Conservation (phyloP, 1,140 invertebrate genomes). For the Prorops nasuta region DNA sequence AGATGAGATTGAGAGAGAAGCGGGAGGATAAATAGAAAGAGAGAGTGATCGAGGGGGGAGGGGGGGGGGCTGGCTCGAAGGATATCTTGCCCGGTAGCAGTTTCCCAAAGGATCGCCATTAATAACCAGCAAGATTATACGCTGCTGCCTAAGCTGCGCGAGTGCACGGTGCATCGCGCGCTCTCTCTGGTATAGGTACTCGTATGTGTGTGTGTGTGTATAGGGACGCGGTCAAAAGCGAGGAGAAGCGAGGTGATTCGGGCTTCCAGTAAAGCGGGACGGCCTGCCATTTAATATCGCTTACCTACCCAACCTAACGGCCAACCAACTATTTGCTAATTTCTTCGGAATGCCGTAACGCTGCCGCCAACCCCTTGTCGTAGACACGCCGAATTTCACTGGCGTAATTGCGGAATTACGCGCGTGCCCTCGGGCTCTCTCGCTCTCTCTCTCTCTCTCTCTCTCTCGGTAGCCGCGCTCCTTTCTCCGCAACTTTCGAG, state of each 20-base stretch:
- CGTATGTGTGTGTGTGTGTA: neutral
- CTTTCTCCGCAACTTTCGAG: no score
- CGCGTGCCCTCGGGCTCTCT: no score
- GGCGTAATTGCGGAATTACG: no score
- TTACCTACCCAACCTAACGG: constrained; percentile 34
- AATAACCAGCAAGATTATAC: constrained; percentile 55
- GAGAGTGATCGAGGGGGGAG: constrained; percentile 28
- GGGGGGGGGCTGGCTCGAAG: constrained; percentile 18
- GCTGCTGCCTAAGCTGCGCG: constrained; percentile 32
- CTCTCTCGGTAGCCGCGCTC: no score
- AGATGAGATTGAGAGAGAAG: constrained; percentile 28
- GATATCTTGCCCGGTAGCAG: constrained; percentile 50
- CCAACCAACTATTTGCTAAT: constrained; percentile 43
- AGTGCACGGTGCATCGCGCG: neutral
- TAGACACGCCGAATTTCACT: neutral
- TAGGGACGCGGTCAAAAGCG: neutral
- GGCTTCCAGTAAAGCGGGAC: no score
- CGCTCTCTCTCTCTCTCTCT: no score
- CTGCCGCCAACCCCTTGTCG: constrained; percentile 11
- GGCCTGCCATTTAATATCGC: constrained; percentile 46
- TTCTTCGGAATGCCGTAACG: constrained; percentile 41
- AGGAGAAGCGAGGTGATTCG: neutral
- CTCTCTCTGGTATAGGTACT: neutral
- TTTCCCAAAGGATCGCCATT: constrained; percentile 54
- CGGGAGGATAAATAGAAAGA: constrained; percentile 25